Conservation (phyloP, 2,113 vertebrate genomes). For the Gymnarchus niloticus region DNA sequence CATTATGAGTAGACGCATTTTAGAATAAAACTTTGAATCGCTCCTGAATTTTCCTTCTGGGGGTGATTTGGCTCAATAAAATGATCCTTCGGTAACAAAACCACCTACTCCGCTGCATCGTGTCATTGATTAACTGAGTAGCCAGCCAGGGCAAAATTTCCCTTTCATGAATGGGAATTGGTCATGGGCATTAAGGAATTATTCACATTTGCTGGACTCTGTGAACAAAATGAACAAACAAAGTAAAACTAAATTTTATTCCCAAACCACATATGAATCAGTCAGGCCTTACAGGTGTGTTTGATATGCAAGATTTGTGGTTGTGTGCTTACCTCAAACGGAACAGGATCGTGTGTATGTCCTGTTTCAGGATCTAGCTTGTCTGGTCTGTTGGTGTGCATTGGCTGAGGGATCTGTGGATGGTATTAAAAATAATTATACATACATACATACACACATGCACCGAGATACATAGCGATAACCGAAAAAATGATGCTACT, state of each 20-base stretch:
- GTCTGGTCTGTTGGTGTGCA: constrained; percentile 68
- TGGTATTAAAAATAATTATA: constrained; percentile 24
- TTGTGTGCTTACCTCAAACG: constrained; percentile 56
- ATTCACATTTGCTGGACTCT: not conserved
- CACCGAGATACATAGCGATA: not conserved
- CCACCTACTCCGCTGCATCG: not conserved
- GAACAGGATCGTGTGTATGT: constrained; percentile 58
- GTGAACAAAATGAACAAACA: not conserved
- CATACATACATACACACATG: not conserved
- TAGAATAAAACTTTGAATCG: not conserved
- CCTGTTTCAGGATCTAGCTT: constrained; percentile 61
- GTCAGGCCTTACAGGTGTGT: not conserved
- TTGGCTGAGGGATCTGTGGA: constrained; percentile 68
- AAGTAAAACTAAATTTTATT: not conserved
- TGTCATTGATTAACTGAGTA: not conserved
- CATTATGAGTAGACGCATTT: not conserved
- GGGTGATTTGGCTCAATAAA: not conserved
- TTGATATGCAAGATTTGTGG: not conserved
- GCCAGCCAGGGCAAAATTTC: not conserved
- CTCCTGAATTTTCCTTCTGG: not conserved
- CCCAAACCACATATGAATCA: not conserved
- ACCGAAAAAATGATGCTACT: no score
- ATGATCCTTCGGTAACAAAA: not conserved
- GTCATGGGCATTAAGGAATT: not conserved
- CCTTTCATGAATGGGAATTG: not conserved